Base-by-base conservation (phyloP, 2,113 vertebrate species). In the Ailurus styani region DNA sequence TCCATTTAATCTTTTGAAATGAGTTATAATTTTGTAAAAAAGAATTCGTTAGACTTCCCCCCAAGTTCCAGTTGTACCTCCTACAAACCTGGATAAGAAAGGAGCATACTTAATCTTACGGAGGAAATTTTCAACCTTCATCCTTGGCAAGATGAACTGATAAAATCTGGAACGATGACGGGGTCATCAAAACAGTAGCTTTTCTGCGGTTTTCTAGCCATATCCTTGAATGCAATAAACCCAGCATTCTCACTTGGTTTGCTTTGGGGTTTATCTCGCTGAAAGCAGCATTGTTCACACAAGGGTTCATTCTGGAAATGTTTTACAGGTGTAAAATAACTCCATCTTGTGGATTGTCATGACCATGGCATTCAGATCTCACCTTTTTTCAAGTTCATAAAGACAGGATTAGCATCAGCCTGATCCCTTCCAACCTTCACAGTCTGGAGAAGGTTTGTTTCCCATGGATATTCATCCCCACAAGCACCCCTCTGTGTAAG, bases 301-400 rank as follows among this genome's bases (percentile, higher is more conserved):
- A 81, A 82, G 20, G 42, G 55, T 72, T 91, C 94, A 55, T 29
- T 86, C 13, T 34, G 25, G 18, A 87, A 87, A 90, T 25, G 13
- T 52, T 90, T 75, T 47, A 68, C 37, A 29, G 15, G 73, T 84
- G 87, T 50, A 94, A 94, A 97, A 85, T 85, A 73, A 97, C 90
- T 91, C 93, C 72, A 87, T 92, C 91, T 95, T 94, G 79, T 96
- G 87, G 92, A 86, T 40, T 89, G 47, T 78, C 34, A 64, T 27
- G 57, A 93, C 95, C 72, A 89, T 55, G 70, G 90, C 87, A 96
- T 77, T 94, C 42, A 60, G 84, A 73, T n/a, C 78, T 90, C 29
- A 93, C 79, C 84, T 92, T 81, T 68, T 82, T 70, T 86, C 68
- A 25, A 45, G 68, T 62, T 54, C 40, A 7, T 66, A 55, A 50